Conservation (phyloP, 2,888 invertebrate genomes). For the Pterostichus niger region DNA sequence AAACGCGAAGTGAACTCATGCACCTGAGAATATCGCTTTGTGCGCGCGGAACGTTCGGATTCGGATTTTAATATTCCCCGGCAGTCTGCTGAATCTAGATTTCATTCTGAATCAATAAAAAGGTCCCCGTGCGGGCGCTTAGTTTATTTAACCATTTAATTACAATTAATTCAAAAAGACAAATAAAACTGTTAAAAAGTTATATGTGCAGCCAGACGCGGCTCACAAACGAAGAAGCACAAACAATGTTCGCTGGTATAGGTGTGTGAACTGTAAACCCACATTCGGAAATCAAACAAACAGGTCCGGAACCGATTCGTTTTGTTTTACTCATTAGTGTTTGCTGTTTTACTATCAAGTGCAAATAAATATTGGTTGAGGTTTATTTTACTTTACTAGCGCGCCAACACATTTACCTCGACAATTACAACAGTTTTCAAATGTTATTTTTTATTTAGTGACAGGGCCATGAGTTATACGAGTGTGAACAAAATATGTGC, state of each 20-base stretch:
- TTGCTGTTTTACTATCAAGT: background rate
- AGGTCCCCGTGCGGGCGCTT: slow-evolving; percentile 9
- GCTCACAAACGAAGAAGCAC: background rate
- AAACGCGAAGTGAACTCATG: slow-evolving; percentile 43
- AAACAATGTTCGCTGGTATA: slow-evolving; percentile 21
- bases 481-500: too few relatives aligned
- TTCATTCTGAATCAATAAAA: slow-evolving; percentile 62
- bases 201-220: slow-evolving; percentile 43
- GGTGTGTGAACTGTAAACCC: background rate
- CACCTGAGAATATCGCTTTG: slow-evolving; percentile 57
- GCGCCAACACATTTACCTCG: too few relatives aligned
- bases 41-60: slow-evolving; percentile 34
- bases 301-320: background rate
- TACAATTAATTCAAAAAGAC: slow-evolving; percentile 64
- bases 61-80: slow-evolving; percentile 53
- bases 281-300: slow-evolving; percentile 55
- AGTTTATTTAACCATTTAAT: slow-evolving; percentile 63
- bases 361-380: slow-evolving; percentile 16
- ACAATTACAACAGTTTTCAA: too few relatives aligned
- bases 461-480: too few relatives aligned
- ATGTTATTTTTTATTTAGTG: too few relatives aligned
- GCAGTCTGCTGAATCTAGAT: slow-evolving; percentile 44
- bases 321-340: slow-evolving; percentile 22
- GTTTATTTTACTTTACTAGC: background rate
- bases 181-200: slow-evolving; percentile 63